These are phyloP conservation scores for Dysdera silvatica DNA, from an alignment of 1,140 invertebrate genomes.

Conservation along the genomic window DNA sequence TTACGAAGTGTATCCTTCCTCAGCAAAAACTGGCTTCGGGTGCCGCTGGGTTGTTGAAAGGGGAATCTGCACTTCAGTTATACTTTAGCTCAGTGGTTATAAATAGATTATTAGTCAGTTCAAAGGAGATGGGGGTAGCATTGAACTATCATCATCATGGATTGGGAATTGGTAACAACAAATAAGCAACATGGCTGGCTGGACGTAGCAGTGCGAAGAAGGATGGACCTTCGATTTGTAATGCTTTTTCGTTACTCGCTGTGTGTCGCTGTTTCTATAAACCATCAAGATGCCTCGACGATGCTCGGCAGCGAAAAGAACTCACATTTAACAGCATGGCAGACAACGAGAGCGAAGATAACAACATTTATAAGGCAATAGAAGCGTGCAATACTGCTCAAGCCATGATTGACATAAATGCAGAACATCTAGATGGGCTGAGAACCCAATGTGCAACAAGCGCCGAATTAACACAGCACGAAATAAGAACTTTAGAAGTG, in stretches of 20 bases:
- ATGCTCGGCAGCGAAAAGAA: constrained; percentile 18
- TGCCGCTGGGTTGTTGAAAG: no score
- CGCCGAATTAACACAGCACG: constrained; percentile 85
- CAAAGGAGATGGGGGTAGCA: no score
- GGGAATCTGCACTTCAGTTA: no score
- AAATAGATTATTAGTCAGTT: no score
- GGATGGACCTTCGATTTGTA: constrained; percentile 24
- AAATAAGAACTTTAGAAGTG: constrained; percentile 89
- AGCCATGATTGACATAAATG: constrained; percentile 90
- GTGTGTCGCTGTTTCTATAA: constrained; percentile 21
- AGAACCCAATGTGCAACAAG: constrained; percentile 84
- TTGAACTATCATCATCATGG: no score
- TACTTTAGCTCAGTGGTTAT: no score
- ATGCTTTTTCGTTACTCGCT: constrained; percentile 17
- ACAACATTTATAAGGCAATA: constrained; percentile 39
- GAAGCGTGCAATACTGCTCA: constrained; percentile 53
- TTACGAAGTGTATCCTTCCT: no score
- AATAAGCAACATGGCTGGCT: constrained; percentile 30
- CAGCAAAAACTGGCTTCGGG: no score
- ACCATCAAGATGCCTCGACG: constrained; percentile 28
- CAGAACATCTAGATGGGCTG: constrained; percentile 79
- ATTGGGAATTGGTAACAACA: no score
- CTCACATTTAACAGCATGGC: constrained; percentile 30
- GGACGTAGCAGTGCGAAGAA: constrained; percentile 28
- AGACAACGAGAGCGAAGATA: constrained; percentile 36